phyloP scores from a whole-genome alignment of 2,113 vertebrate species.

The Heloderma charlesbogerti region DNA sequence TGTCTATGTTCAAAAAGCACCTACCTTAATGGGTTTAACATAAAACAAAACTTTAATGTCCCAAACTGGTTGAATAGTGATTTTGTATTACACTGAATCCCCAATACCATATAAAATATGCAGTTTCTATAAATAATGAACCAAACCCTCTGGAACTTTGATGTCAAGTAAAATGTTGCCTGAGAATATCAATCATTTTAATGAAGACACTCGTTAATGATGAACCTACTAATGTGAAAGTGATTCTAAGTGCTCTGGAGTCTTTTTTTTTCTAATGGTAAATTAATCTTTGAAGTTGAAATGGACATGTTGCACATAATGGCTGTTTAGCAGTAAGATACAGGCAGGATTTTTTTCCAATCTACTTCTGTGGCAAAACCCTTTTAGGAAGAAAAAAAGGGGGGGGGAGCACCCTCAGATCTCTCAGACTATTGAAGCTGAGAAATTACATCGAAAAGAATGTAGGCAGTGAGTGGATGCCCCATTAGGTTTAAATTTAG shows the following conservation, averaged over 20 bases:
- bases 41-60: background rate
- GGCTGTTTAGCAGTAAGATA: background rate
- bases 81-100: background rate
- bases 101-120: background rate
- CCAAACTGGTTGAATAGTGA: background rate
- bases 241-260: background rate
- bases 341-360: background rate
- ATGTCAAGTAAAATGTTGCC: conserved; percentile 42
- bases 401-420: background rate
- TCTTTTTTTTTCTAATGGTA: background rate
- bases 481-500: conserved; percentile 10
- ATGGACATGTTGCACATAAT: background rate
- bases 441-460: background rate
- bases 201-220: conserved; percentile 11
- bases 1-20: background rate
- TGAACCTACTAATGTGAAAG: background rate
- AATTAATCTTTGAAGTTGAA: conserved; percentile 25
- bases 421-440: background rate
- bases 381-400: background rate
- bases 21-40: background rate
- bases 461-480: background rate
- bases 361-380: background rate
- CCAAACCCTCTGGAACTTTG: conserved; percentile 41
- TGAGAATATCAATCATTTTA: conserved; percentile 46
- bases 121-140: conserved; percentile 33